phyloP scores from a whole-genome alignment of 2,888 invertebrate species.

The Philonicus albiceps region DNA sequence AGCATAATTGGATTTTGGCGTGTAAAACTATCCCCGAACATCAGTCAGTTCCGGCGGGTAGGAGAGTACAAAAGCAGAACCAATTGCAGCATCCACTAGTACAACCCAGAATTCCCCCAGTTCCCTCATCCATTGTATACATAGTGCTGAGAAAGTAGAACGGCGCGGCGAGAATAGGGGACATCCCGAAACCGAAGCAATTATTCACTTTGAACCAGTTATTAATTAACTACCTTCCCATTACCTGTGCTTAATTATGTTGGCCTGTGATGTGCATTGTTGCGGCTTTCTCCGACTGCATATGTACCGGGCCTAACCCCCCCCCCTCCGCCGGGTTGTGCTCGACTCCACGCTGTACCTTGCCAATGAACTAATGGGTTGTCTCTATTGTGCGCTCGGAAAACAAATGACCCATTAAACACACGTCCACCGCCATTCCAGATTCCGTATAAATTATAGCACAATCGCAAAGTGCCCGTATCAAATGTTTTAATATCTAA shows the following conservation, averaged over 20 bases:
- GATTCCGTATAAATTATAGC: slow-evolving; percentile 40
- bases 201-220: slow-evolving; percentile 45
- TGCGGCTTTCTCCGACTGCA: slow-evolving; percentile 35
- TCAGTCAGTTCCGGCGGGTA: not conserved
- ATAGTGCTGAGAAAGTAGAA: not conserved
- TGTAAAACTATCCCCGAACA: slow-evolving; percentile 16
- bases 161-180: not conserved
- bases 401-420: slow-evolving; percentile 46
- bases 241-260: slow-evolving; percentile 46
- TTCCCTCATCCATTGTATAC: not conserved
- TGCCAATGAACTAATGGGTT: slow-evolving; percentile 18
- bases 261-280: slow-evolving; percentile 41
- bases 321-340: not conserved
- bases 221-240: slow-evolving; percentile 49
- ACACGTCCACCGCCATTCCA: slow-evolving; percentile 38
- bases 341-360: not conserved
- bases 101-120: not conserved
- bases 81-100: not conserved
- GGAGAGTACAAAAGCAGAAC: not conserved
- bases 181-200: slow-evolving; percentile 33
- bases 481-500: slow-evolving; percentile 42
- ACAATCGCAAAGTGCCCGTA: slow-evolving; percentile 20
- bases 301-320: not conserved
- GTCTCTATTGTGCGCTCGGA: slow-evolving; percentile 33
- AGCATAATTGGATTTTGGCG: slow-evolving; percentile 29